Base-by-base conservation (phyloP, 2,113 vertebrate genomes). In the Glaucidium brasilianum region DNA sequence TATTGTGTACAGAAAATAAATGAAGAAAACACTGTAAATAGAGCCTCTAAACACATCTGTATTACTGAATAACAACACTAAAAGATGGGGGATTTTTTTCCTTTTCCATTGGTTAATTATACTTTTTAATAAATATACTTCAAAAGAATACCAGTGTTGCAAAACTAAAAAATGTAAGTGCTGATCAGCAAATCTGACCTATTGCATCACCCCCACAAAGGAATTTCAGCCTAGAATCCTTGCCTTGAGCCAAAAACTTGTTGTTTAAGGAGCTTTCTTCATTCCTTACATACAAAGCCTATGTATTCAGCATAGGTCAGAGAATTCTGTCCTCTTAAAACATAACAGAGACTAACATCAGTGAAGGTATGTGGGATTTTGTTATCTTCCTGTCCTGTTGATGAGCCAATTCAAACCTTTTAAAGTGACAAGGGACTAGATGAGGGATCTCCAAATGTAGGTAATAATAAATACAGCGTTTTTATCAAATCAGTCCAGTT, bases 121-220 rank as follows among this genome's bases (percentile, higher is more conserved):
- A 62, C n/a, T 86, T 80, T 58, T 39, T 73, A 77, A 53, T 52
- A 79, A 84, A 67, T 50, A 50, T 26, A 69, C 20, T 58, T 69
- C n/a, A 92, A 37, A 85, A 85, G 26, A 88, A 88, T 30, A 66
- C n/a, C 71, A 13, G 15, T 9, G 23, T 63, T 71, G 59, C 68
- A 93, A 96, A 94, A 66, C n/a, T 2, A 92, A 96, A 88, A 93
- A 37, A 53, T 66, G 5, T 59, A 55, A 77, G 64, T 71, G 32
- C 41, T 93, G 64, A 95, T 95, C 85, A 77, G 78, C 41, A 95
- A 71, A 86, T 93, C 63, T 77, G 82, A 81, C 75, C 55, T 86
- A 64, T 82, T 85, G 83, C 69, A 79, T 84, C 86, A 95, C 9
- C n/a, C 22, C 18, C 79, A 73, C 35, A 74, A 86, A 91, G 58